These are phyloP conservation scores for Cygnus olor DNA, from an alignment of 2,797 vertebrate species.

Conservation along the genomic window DNA sequence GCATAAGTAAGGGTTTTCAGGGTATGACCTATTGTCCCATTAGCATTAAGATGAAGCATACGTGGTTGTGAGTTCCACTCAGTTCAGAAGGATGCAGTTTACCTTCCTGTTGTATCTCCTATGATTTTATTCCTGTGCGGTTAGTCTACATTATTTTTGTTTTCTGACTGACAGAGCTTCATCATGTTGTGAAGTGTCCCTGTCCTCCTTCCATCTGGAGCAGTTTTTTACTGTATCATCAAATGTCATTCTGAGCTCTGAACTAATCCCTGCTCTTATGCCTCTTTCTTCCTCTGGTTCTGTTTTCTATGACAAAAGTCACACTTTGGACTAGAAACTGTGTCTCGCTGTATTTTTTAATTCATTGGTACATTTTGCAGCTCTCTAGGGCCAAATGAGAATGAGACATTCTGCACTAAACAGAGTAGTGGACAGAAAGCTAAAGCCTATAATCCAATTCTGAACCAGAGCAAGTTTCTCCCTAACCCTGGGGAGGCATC, in stretches of 20 bases:
- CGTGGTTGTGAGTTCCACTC: not conserved
- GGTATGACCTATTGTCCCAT: not conserved
- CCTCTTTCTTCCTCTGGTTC: not conserved
- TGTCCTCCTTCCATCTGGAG: not conserved
- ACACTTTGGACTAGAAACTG: not conserved
- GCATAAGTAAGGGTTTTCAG: constrained; percentile 49
- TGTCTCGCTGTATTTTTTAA: not conserved
- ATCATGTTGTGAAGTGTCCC: not conserved
- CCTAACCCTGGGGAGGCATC: not conserved
- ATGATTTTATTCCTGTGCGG: not conserved
- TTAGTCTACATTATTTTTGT: not conserved
- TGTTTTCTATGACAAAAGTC: not conserved
- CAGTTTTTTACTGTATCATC: not conserved
- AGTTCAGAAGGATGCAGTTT: not conserved
- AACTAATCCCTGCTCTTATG: not conserved
- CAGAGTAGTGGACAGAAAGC: not conserved
- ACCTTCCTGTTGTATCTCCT: not conserved
- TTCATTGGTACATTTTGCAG: not conserved
- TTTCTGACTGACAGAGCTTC: not conserved
- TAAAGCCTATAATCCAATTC: not conserved
- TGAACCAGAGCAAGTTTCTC: not conserved
- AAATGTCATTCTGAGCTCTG: not conserved
- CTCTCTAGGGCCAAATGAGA: not conserved
- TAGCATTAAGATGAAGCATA: not conserved
- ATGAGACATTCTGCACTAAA: not conserved